phyloP scores from a whole-genome alignment of 2,113 vertebrate genomes.

The Notarius quadriscutis region DNA sequence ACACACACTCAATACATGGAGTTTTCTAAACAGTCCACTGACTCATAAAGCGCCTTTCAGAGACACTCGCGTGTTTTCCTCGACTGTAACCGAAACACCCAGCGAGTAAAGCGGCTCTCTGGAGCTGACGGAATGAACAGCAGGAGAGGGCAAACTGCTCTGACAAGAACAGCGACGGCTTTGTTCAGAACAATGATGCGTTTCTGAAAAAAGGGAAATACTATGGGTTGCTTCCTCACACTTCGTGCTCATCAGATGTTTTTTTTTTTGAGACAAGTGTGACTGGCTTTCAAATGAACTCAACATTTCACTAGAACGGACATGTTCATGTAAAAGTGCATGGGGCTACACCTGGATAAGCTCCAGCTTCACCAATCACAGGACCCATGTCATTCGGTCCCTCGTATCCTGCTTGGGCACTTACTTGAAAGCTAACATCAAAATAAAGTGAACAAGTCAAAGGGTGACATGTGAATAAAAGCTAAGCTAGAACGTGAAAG shows the following conservation, averaged over 20 bases:
- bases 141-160: neutral
- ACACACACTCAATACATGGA: conserved; percentile 28
- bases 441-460: neutral
- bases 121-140: neutral
- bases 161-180: neutral
- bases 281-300: neutral
- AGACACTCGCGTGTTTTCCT: neutral
- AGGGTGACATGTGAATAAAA: neutral
- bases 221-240: neutral
- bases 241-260: neutral
- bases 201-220: neutral
- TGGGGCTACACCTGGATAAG: neutral
- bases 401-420: neutral
- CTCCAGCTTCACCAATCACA: neutral
- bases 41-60: conserved; percentile 40
- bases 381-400: neutral
- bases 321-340: neutral
- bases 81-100: neutral
- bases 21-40: conserved; percentile 54
- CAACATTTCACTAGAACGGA: too few species aligned
- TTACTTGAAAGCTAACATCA: neutral
- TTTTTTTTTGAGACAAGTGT: neutral
- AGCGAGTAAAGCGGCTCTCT: neutral
- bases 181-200: neutral
- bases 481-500: neutral